Evolutionary conservation across 2,113 vertebrate genomes (phyloP).

Genomic region (Columba janthina): DNA sequence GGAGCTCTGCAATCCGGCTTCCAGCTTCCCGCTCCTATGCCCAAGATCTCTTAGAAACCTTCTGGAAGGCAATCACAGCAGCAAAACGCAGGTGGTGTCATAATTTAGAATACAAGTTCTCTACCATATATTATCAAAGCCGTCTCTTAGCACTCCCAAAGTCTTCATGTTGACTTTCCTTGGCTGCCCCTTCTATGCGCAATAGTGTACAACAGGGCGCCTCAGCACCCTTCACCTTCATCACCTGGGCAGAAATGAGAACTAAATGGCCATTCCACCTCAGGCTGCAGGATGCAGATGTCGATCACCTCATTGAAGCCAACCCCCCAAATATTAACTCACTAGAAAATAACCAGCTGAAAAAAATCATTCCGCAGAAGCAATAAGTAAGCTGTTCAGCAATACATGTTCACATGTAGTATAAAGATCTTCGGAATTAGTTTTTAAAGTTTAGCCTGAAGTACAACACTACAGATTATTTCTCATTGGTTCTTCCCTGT

Average conservation of each 20-base stretch:
- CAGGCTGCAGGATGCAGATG: not conserved
- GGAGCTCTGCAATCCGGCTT: not conserved
- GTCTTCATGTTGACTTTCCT: not conserved
- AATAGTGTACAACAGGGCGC: not conserved
- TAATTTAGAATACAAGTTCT: not conserved
- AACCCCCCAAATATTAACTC: not conserved
- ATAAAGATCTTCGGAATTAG: not conserved
- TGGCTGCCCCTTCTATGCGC: not conserved
- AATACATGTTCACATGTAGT: not conserved
- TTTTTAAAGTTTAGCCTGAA: not conserved
- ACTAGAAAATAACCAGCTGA: not conserved
- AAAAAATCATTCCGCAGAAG: not conserved
- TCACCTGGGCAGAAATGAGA: not conserved
- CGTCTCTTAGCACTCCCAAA: not conserved
- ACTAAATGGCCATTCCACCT: rapidly evolving
- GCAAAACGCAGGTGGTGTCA: not conserved
- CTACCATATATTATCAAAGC: not conserved
- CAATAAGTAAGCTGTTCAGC: not conserved
- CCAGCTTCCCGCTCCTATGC: not conserved
- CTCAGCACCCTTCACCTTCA: not conserved
- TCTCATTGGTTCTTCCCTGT: not conserved
- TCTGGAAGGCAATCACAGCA: not conserved
- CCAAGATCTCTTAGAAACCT: not conserved
- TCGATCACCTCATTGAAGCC: not conserved
- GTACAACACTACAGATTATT: not conserved